Base-by-base conservation (phyloP, 2,797 vertebrate genomes). In the Falco naumanni region DNA sequence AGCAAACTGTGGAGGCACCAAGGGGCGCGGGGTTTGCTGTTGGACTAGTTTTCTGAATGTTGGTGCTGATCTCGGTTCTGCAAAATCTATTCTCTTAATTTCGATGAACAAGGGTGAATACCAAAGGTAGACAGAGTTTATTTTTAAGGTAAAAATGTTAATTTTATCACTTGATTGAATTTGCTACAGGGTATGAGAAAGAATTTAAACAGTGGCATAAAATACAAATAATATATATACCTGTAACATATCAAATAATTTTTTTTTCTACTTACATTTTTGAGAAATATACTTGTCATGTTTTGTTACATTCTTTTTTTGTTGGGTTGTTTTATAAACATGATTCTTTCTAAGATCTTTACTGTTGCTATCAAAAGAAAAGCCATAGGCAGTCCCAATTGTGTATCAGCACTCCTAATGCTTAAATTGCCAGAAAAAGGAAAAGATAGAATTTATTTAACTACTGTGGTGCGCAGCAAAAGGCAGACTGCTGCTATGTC, bases 331-430 rank as follows among this genome's bases (percentile, higher is more conserved):
- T 97, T 97, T 96, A 90, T 96, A 96, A 97, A 97, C 94, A 93
- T 92, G 95, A 94, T 97, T 97, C 75, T 76, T 95, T 95, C 95
- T 51, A 60, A 96, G 91, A 95, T 94, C 94, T 94, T 96, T 97
- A 94, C 85, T 93, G 95, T 84, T 93, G 95, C 94, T 94, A 94
- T 97, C 93, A 97, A 97, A 97, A 97, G 95, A 97, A 97, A 98
- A 97, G 76, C 94, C 95, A 94, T 87, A 95, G 97, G 95, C 92
- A 97, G 94, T 95, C 96, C 96, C 96, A 82, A 31, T 56, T 92
- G 51, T 43, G 28, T 83, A 93, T 94, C 86, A 94, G 80, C 91
- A 95, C 84, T 79, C 85, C 74, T 96, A 91, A 87, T 87, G 92
- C 88, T 96, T 97, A 96, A 93, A 94, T 94, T 97, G 90, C 74